Evolutionary conservation across 1,140 invertebrate genomes (phyloP), one percentile per base, ranked within the genome.

Genomic region (Dysdera silvatica): DNA sequence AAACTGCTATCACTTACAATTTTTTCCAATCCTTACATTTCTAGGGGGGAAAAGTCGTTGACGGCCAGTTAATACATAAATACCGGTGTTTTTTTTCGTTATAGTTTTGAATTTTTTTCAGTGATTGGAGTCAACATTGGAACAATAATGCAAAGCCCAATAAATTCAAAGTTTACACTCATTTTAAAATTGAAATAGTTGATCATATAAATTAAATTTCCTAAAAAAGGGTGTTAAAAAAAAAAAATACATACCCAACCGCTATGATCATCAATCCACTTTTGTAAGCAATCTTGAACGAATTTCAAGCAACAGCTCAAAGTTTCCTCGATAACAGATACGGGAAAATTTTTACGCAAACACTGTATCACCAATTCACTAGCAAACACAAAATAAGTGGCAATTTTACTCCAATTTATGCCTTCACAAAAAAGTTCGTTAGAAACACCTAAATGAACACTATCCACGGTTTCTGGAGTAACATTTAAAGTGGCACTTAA

Each of bases 361-460:
- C 71, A 76, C 48, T 74, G 66, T 20, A 75, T 69, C 29, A 75
- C 71, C 14, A 80, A 59, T n/a, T 73, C 71, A n/a, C 72, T 75
- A 24, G 71, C 71, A 65, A 79, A 79, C 12, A 75, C 71, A 67
- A 79, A 75, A 28, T 79, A 67, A n/a, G 76, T 76, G 4, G 79
- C 71, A 32, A 79, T 71, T 43, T 75, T 53, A 8, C 76, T 75
- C 78, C 78, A 80, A 56, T 74, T 76, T 12, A 77, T 72, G n/a
- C 76, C 77, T 61, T 79, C 74, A 53, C 53, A 67, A 68, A 79
- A 80, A 23, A 79, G 66, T 68, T 79, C 77, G 37, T 76, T 68
- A 20, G 72, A 70, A 52, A 79, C 72, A 18, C 69, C 70, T n/a
- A 63, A 58, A 56, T 79, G 76, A 8, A 74, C 74, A 12, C 71